Conservation (phyloP, 1,140 invertebrate genomes). For the Microvelia longipes region DNA sequence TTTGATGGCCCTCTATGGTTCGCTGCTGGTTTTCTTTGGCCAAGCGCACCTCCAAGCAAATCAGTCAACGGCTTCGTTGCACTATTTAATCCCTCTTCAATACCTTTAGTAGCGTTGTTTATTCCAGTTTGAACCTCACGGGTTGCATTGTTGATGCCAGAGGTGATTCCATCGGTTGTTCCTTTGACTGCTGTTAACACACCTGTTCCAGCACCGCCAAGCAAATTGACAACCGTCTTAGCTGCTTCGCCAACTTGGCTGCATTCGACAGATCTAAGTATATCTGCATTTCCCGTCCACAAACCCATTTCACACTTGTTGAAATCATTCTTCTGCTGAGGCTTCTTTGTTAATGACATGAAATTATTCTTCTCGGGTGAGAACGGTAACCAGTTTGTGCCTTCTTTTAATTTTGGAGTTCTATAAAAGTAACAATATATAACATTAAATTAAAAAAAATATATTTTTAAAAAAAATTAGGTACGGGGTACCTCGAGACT, state of each 20-base stretch:
- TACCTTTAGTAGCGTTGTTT: background rate
- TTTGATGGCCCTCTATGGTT: too few species aligned
- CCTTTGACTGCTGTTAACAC: background rate
- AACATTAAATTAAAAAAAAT: background rate
- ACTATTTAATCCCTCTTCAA: background rate
- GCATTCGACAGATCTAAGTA: constrained; percentile 9
- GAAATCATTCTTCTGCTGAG: constrained; percentile 35
- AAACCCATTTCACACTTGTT: constrained; percentile 43
- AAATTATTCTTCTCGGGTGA: constrained; percentile 33
- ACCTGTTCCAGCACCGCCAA: background rate
- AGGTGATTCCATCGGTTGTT: background rate
- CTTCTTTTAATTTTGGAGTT: constrained; percentile 13
- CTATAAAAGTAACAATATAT: too few species aligned
- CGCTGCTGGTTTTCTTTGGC: background rate
- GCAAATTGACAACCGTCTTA: background rate
- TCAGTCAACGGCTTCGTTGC: background rate
- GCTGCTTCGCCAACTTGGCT: background rate
- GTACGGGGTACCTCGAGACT: too few species aligned
- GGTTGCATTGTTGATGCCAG: background rate
- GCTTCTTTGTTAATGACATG: constrained; percentile 35
- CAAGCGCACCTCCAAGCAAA: background rate
- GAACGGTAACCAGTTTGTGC: constrained; percentile 27
- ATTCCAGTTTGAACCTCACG: background rate
- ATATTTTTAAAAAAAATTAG: background rate
- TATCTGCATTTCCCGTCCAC: constrained; percentile 34